Evolutionary conservation across 1,140 invertebrate species (phyloP), one percentile per base, ranked within the genome.

Genomic region (Trichomalopsis sarcophagae): DNA sequence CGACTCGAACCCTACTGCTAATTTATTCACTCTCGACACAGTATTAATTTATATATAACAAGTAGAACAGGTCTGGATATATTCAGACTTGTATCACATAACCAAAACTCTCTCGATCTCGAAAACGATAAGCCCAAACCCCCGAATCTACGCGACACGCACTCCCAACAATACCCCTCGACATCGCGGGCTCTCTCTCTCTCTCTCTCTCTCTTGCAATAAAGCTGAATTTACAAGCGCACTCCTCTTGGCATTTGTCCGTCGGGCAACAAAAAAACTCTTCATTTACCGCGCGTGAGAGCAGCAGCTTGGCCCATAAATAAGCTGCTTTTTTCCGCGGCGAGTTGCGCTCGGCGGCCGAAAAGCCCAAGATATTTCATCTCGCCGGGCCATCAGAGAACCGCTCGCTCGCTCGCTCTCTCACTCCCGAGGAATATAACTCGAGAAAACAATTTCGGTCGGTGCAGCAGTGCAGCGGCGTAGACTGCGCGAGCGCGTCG

Each of bases 341-440:
- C 47, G 21, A 47, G 23, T 33, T 23, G 47, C 14, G n/a, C 47
- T 14, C n/a, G 30, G 30, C 73, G 40, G 55, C 55, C 55, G 47
- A 55, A 62, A 50, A 79, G 55, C 77, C 47, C n/a, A 27, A 55
- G 47, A 27, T 55, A 79, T 79, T 55, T 33, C 30, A 71, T 71
- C 77, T 66, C 55, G 36, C 30, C 86, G 83, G 62, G 50, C 73
- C 14, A 74, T 75, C 69, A 33, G 69, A 75, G 86, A 47, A 62
- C 55, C 55, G 55, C 55, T 62, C 55, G n/a, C 55, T 62, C 55
- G n/a, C 55, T 62, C 55, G n/a, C 55, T 62, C 55, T 62, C 55
- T n/a, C 55, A 21, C 55, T 62, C 85, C 81, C 27, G 82, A 85
- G 66, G 77, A 78, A 78, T 68, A 62, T 62, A 62, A 62, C 55